Evolutionary conservation across 2,797 vertebrate genomes (phyloP), one percentile per base, ranked within the genome.

Genomic region (Poeciliopsis gracilis): DNA sequence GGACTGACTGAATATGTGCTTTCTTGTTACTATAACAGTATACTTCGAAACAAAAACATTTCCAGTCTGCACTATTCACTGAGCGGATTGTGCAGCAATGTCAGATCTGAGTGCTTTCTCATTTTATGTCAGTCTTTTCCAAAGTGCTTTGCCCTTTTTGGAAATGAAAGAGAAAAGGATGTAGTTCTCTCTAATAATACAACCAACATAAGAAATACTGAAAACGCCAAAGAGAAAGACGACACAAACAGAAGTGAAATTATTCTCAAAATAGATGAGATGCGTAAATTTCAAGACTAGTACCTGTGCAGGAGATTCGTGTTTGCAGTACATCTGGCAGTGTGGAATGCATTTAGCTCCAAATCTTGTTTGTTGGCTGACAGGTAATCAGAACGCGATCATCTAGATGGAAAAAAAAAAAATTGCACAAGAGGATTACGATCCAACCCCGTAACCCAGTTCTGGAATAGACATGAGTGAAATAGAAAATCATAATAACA

Each of bases 351-450:
- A 76, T 79, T 41, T 5, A 25, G 28, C 66, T 73, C 11, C 46
- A 77, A 74, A 79, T 75, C 76, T 33, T 61, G 33, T 53, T 57
- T 59, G 53, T 53, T 25, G 25, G 49, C 67, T 72, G 45, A 57
- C 77, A 47, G 61, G 69, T 53, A 77, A 71, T 77, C 43, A 10
- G 25, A 63, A 70, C 13, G 51, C 16, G 0, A 45, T 45, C 59
- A 55, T 28, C 36, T 38, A 38, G 10, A 66, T 66, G 30, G 25
- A 3, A 47, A 70, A 43, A 45, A 47, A 53, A 5, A n/a, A 55
- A 61, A 5, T 72, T 2, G 30, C 41, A n/a, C n/a, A 72, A 9
- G 12, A 78, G 46, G 33, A 45, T 73, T 20, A 33, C 33, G 20
- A 20, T 18, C n/a, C 25, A 78, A 13, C 0, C 13, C 15, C 72